Conservation (phyloP, 2,797 vertebrate species). For the Sardinella longiceps region DNA sequence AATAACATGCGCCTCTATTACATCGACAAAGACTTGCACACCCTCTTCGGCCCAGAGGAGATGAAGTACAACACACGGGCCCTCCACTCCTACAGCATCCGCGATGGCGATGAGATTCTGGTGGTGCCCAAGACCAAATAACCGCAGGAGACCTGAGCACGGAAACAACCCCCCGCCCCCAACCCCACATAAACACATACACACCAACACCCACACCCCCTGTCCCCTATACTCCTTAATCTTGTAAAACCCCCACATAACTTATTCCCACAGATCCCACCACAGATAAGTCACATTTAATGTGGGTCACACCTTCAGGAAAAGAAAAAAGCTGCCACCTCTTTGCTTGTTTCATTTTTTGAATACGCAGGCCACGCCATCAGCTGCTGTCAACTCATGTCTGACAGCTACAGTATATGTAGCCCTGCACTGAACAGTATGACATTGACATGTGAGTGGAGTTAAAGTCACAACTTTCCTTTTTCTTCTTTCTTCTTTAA, state of each 20-base stretch:
- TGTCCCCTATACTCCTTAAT: neutral
- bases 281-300: slow-evolving; percentile 49
- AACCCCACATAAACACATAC: no score
- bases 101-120: slow-evolving; percentile 91
- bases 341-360: neutral
- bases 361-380: neutral
- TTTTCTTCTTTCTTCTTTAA: slow-evolving; percentile 13
- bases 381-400: slow-evolving; percentile 20
- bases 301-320: slow-evolving; percentile 50
- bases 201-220: no score
- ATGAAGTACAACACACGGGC: slow-evolving; percentile 91
- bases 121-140: slow-evolving; percentile 88
- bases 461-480: neutral
- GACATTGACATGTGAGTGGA: neutral
- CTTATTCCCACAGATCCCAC: slow-evolving; percentile 25
- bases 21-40: slow-evolving; percentile 83
- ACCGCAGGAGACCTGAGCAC: slow-evolving; percentile 31
- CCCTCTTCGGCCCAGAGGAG: slow-evolving; percentile 91
- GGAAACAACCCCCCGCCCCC: no score
- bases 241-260: slow-evolving; percentile 11
- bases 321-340: slow-evolving; percentile 27
- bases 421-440: neutral
- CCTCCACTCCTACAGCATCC: slow-evolving; percentile 94
- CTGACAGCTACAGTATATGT: slow-evolving; percentile 12
- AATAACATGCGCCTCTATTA: slow-evolving; percentile 95